A percentile compares a stretch with the other conserved stretches of the same genome.
These are phyloP conservation scores for Etheostoma cragini DNA, from an alignment of 2,113 vertebrate genomes.

Conservation along the genomic window DNA sequence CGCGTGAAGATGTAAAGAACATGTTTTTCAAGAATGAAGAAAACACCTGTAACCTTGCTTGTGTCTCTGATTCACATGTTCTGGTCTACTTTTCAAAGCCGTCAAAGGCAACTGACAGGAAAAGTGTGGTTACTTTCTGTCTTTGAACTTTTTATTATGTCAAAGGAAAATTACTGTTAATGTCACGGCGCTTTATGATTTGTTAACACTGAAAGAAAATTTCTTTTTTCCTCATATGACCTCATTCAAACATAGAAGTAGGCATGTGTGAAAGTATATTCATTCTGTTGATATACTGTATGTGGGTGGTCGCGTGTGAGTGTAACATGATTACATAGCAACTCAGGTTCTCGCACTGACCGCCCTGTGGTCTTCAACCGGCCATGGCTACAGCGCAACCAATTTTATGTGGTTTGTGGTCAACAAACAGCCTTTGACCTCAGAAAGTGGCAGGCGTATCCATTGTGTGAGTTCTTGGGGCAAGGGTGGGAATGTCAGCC, in stretches of 20 bases:
- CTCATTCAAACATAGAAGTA: constrained; percentile 44
- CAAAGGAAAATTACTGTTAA: constrained; percentile 64
- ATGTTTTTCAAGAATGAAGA: constrained; percentile 24
- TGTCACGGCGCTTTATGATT: constrained; percentile 45
- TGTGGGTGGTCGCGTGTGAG: constrained; percentile 55
- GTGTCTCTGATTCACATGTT: constrained; percentile 58
- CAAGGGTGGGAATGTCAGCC: constrained; percentile 61
- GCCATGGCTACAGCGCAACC: constrained; percentile 45
- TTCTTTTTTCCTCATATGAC: constrained; percentile 45
- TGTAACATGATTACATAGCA: constrained; percentile 62
- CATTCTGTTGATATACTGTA: constrained; percentile 27
- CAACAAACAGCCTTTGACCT: constrained; percentile 82
- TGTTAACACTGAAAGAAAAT: constrained; percentile 42
- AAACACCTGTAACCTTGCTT: constrained; percentile 35
- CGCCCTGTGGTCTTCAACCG: constrained; percentile 62
- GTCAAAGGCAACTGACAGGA: constrained; percentile 69
- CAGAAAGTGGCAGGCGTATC: constrained; percentile 52
- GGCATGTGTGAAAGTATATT: constrained; percentile 39
- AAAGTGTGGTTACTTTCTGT: constrained; percentile 58
- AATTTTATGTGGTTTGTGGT: constrained; percentile 85
- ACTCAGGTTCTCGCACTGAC: constrained; percentile 47
- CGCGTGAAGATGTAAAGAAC: background rate
- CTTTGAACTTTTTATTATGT: constrained; percentile 67
- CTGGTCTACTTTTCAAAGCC: constrained; percentile 42
- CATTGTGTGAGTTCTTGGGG: constrained; percentile 62